Evolutionary conservation across 2,113 vertebrate genomes (phyloP), one percentile per base, ranked within the genome.

Genomic region (Embiotoca jacksoni): DNA sequence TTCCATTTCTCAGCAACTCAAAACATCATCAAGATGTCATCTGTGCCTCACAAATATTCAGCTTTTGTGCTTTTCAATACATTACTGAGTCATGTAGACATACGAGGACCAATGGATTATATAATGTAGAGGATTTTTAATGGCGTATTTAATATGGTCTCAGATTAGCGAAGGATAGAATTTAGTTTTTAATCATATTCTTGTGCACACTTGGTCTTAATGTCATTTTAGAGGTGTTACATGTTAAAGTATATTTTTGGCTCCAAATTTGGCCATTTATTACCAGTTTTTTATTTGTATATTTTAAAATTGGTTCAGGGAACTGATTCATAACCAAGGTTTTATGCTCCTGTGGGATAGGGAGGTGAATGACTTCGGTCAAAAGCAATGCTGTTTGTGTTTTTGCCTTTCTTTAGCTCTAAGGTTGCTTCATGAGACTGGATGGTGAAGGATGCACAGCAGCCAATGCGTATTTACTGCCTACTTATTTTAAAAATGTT

Each of bases 1-100:
- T 72, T 78, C 60, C 15, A 49, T 70, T 65, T 80, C 58, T 61
- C 23, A 61, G 32, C 23, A 31, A 37, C 49, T 56, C 52, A 46
- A 74, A 55, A 53, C 46, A 71, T 3, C 2, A 31, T 36, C 23
- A 32, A 15, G 62, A 44, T 0, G 4, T 65, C 68, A 53, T 49
- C n/a, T 47, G n/a, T 49, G n/a, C 33, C 7, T 74, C 37, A 69
- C 4, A 72, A 31, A 73, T 23, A 44, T 2, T 32, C 7, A 13
- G 15, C 55, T 63, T 62, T 14, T 36, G 14, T 68, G 4, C n/a
- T 62, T 7, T 47, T 50, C 32, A 31, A 1, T 32, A n/a, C 5
- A 5, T n/a, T 5, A 49, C 4, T 49, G 47, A 50, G 7, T 50
- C 3, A 16, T 50, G 14, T 44, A n/a, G 44, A 14, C 44, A 37